phyloP scores from a whole-genome alignment of 2,888 invertebrate species.

The Synanthedon vespiformis region DNA sequence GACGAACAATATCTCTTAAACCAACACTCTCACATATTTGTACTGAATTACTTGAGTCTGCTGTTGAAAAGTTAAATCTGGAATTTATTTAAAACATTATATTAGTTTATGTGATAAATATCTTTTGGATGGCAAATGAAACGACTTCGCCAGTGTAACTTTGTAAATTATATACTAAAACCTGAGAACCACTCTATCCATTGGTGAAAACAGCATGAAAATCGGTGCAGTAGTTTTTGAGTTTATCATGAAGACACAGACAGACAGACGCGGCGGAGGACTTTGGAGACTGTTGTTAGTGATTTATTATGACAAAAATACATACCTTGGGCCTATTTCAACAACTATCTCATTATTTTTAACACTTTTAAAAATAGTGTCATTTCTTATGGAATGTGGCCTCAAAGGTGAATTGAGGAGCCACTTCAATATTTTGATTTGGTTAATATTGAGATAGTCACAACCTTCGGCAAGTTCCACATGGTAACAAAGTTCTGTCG shows the following conservation, averaged over 20 bases:
- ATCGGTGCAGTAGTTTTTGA: too few species aligned
- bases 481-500: constrained; percentile 86
- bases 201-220: too few species aligned
- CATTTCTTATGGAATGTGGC: constrained; percentile 67
- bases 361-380: constrained; percentile 56
- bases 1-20: constrained; percentile 77
- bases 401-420: constrained; percentile 79
- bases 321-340: constrained; percentile 90
- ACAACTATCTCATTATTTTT: constrained; percentile 66
- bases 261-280: too few species aligned
- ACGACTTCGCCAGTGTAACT: too few species aligned
- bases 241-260: too few species aligned
- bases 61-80: constrained; percentile 94
- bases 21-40: constrained; percentile 92
- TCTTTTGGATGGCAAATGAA: too few species aligned
- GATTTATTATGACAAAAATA: not conserved
- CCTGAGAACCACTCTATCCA: too few species aligned
- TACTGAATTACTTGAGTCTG: constrained; percentile 95
- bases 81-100: constrained; percentile 11
- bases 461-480: constrained; percentile 71
- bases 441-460: constrained; percentile 66
- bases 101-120: too few species aligned
- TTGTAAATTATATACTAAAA: too few species aligned
- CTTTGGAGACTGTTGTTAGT: too few species aligned
- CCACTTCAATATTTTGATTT: constrained; percentile 80